Evolutionary conservation across 1,140 invertebrate species (phyloP), one percentile per base, ranked within the genome.

Genomic region (Lepidurus apus): DNA sequence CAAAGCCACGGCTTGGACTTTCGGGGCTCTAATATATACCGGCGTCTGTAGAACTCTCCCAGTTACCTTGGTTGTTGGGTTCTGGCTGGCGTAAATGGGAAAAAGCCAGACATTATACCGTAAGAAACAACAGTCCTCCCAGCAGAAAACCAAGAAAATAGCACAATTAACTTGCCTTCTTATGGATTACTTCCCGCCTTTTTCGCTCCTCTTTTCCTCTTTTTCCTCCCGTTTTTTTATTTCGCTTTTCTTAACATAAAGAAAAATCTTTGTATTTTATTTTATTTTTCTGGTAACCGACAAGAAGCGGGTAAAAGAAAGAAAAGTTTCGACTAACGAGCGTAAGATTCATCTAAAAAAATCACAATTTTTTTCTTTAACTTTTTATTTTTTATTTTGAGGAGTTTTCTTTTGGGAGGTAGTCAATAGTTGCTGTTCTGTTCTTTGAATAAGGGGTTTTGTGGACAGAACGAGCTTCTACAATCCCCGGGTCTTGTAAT

Each of bases 91-190:
- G 53, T 65, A 65, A 65, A 65, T 9, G 53, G 53, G 53, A 65
- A 65, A 65, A 65, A 65, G 53, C 53, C 53, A 65, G 53, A 65
- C 53, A 65, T 65, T 65, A 65, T 65, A 65, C 53, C 53, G 53
- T 65, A 65, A 65, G 53, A 65, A 21, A 65, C 17, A 65, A 65
- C 53, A 13, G 13, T 65, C 53, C n/a, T 65, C 34, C 34, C 34
- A 34, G 3, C 3, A 34, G 34, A 34, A 34, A 34, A 34, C 34
- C 34, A 34, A 34, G 34, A 34, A 34, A 34, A 34, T 34, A 34
- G 34, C 34, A 34, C 34, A 34, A 34, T 34, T 34, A 34, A 34
- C 34, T 34, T 34, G 34, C 34, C 34, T 34, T 34, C 34, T 34
- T 34, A 34, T 4, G 34, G 34, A 34, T 34, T 34, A 34, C 34